A percentile compares a stretch with the other conserved stretches of the same genome.
phyloP scores from a whole-genome alignment of 2,888 invertebrate genomes.

The Palloptera scutellata region DNA sequence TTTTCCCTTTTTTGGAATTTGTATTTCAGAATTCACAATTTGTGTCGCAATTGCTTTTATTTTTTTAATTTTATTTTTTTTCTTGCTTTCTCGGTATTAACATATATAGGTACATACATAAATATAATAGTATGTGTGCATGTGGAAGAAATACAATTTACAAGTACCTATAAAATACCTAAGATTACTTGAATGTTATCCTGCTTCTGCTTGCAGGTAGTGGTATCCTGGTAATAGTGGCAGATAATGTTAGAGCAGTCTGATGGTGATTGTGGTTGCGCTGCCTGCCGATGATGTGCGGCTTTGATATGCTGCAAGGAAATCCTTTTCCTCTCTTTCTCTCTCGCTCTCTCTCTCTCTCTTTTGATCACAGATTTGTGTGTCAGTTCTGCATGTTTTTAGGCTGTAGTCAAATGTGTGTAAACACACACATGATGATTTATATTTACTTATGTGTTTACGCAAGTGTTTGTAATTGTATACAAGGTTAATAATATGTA shows the following conservation, averaged over 20 bases:
- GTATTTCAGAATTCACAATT: not conserved
- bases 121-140: not conserved
- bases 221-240: too few relatives aligned
- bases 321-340: slow-evolving; percentile 12
- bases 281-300: slow-evolving; percentile 22
- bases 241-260: too few relatives aligned
- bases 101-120: slow-evolving; percentile 5
- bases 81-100: slow-evolving; percentile 12
- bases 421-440: too few relatives aligned
- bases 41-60: slow-evolving; percentile 16
- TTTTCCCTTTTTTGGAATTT: slow-evolving; percentile 7
- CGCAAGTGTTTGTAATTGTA: too few relatives aligned
- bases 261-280: not conserved
- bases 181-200: too few relatives aligned
- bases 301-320: slow-evolving; percentile 29
- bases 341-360: slow-evolving; percentile 9
- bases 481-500: too few relatives aligned
- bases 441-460: too few relatives aligned
- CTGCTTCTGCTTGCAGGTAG: too few relatives aligned
- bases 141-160: not conserved
- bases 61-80: slow-evolving; percentile 11
- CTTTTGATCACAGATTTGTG: too few relatives aligned
- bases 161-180: not conserved
- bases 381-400: slow-evolving; percentile 9
- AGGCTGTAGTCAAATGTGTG: not conserved